These are phyloP conservation scores for Eupeodes latifasciatus DNA, from an alignment of 2,888 invertebrate genomes.

Conservation along the genomic window DNA sequence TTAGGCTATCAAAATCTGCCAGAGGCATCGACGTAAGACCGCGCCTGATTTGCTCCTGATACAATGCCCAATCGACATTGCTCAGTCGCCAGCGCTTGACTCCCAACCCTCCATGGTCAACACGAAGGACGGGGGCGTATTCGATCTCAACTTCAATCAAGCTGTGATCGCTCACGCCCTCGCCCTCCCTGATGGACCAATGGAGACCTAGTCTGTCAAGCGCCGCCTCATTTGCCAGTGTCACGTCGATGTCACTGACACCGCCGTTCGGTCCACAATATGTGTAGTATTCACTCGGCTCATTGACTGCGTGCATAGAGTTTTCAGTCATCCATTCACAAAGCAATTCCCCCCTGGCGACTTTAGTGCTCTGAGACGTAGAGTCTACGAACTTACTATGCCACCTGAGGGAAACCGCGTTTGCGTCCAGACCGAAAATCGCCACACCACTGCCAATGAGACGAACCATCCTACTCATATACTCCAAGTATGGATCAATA, in stretches of 20 bases:
- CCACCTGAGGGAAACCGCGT: constrained; percentile 41
- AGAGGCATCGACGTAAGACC: neutral
- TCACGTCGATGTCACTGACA: neutral
- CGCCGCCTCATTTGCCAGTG: neutral
- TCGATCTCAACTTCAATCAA: neutral
- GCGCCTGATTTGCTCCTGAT: neutral
- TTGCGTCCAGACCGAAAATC: constrained; percentile 13
- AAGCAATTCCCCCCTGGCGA: constrained; percentile 8
- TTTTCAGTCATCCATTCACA: constrained; percentile 26
- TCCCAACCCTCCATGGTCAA: too few species aligned
- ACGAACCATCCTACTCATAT: neutral
- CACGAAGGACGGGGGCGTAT: neutral
- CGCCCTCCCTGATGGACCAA: neutral
- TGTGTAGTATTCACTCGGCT: constrained; percentile 30
- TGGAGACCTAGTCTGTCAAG: neutral
- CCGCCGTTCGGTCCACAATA: neutral
- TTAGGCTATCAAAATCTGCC: neutral
- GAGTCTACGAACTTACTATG: constrained; percentile 30
- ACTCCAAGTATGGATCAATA: neutral
- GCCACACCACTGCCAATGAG: neutral
- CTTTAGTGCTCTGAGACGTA: neutral
- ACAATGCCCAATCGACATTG: neutral
- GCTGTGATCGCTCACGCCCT: neutral
- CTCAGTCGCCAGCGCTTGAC: too few species aligned
- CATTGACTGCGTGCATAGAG: constrained; percentile 40